A percentile compares a stretch with the other conserved stretches of the same genome.
Evolutionary conservation across 2,797 vertebrate species (phyloP).

Genomic region (Sibirionetta formosa): DNA sequence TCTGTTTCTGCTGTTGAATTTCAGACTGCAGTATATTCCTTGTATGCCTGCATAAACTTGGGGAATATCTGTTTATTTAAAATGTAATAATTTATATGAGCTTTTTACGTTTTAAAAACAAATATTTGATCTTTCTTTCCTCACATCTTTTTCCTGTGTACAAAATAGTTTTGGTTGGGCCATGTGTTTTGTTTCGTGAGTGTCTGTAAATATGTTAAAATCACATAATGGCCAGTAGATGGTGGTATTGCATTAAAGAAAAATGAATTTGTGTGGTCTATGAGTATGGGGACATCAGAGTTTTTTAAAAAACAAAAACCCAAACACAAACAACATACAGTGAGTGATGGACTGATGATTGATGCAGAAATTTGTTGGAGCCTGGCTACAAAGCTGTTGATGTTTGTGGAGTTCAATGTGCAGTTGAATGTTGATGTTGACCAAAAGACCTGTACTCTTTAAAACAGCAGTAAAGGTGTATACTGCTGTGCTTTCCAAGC

Average conservation of each 20-base stretch:
- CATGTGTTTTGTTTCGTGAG: rapidly evolving
- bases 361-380: background rate
- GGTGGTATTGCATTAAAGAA: background rate
- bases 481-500: background rate
- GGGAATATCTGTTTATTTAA: background rate
- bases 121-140: background rate
- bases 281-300: background rate
- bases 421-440: rapidly evolving
- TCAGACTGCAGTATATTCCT: background rate
- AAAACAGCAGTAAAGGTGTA: background rate
- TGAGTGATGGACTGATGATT: background rate
- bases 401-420: background rate
- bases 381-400: rapidly evolving
- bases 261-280: background rate
- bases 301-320: background rate
- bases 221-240: constrained; percentile 22
- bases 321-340: rapidly evolving
- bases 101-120: background rate
- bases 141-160: rapidly evolving
- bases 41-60: background rate
- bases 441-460: background rate
- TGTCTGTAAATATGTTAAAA: background rate
- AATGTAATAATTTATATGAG: background rate
- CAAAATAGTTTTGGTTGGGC: background rate
- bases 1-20: background rate